phyloP scores from a whole-genome alignment of 1,140 invertebrate genomes.

The Hylyphantes graminicola region DNA sequence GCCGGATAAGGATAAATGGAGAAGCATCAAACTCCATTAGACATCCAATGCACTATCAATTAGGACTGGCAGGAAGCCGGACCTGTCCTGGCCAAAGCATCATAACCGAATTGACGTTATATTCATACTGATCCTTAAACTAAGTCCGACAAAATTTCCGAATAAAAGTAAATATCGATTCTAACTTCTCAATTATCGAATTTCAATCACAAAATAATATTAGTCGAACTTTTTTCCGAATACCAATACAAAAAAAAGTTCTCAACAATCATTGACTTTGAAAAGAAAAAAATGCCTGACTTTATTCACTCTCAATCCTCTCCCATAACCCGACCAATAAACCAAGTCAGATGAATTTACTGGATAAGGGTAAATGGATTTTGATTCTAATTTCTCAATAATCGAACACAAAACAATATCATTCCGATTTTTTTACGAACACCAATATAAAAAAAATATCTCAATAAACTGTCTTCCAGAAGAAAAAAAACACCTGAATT shows the following conservation, averaged over 20 bases:
- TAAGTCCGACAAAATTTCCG: too few relatives aligned
- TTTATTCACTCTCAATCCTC: not conserved
- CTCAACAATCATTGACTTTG: not conserved
- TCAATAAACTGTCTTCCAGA: not conserved
- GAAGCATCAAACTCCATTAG: conserved; percentile 34
- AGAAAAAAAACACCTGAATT: not conserved
- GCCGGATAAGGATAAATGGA: conserved; percentile 16
- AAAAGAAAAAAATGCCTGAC: not conserved
- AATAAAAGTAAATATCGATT: too few relatives aligned
- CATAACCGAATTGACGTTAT: conserved; percentile 30
- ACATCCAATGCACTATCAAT: conserved; percentile 10
- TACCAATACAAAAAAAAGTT: not conserved
- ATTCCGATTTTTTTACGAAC: not conserved
- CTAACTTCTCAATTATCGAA: not conserved
- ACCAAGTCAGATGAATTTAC: too few relatives aligned
- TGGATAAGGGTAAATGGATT: too few relatives aligned
- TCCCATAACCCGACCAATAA: too few relatives aligned
- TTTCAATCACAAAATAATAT: not conserved
- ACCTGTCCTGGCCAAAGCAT: not conserved
- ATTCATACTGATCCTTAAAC: too few relatives aligned
- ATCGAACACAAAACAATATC: not conserved
- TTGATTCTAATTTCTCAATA: not conserved
- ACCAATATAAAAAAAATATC: not conserved
- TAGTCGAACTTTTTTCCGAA: too few relatives aligned
- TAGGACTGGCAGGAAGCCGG: not conserved